Evolutionary conservation across 2,797 vertebrate genomes (phyloP).

Genomic region (Lithobates pipiens): DNA sequence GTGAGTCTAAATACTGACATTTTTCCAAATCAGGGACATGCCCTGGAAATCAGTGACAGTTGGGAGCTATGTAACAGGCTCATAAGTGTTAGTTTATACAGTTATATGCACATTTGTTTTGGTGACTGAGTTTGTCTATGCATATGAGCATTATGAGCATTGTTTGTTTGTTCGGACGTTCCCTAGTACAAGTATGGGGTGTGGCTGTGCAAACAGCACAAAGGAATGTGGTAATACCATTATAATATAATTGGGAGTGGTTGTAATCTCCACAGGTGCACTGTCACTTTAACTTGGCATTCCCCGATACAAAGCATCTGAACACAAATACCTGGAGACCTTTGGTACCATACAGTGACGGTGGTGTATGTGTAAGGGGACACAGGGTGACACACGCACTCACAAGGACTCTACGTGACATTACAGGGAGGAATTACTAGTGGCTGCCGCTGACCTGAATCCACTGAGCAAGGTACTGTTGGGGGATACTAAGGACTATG

Average conservation of each 20-base stretch:
- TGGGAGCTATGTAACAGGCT: not conserved
- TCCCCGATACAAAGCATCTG: conserved; percentile 15
- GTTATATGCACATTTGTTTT: conserved; percentile 16
- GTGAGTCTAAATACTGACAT: too few species aligned
- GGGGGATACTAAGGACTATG: not conserved
- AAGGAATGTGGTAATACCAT: conserved; percentile 54
- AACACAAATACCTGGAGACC: conserved; percentile 54
- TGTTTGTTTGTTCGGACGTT: conserved; percentile 51
- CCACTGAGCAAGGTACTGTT: conserved; percentile 23
- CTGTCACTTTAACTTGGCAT: conserved; percentile 55
- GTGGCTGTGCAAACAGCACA: conserved; percentile 50
- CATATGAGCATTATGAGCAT: not conserved
- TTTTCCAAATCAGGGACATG: too few species aligned
- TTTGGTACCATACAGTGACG: conserved; percentile 44
- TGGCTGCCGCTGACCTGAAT: conserved; percentile 1
- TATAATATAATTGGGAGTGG: conserved; percentile 52
- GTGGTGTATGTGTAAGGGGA: conserved; percentile 2
- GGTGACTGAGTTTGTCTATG: conserved; percentile 22
- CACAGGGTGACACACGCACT: not conserved
- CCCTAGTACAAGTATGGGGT: conserved; percentile 23
- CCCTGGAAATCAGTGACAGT: too few species aligned
- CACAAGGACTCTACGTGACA: not conserved
- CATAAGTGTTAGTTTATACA: not conserved
- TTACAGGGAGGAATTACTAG: too few species aligned
- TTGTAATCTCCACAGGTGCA: conserved; percentile 20